Evolutionary conservation across 1,140 invertebrate genomes (phyloP).

Genomic region (Delia radicum): DNA sequence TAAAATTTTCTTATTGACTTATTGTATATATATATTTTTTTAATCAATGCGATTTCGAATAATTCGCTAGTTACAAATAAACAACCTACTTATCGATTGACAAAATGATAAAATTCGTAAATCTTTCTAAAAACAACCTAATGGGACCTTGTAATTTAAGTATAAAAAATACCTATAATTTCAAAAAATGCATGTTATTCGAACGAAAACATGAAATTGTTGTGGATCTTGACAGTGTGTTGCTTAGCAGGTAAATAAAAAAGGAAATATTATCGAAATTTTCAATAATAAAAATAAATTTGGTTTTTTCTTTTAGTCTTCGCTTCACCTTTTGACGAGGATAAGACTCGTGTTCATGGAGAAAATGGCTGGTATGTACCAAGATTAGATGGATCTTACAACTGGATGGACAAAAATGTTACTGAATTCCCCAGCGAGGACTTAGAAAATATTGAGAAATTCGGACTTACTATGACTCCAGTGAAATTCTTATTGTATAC

Average conservation of each 20-base stretch:
- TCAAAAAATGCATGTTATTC: background rate
- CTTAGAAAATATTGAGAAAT: background rate
- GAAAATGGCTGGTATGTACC: slow-evolving; percentile 40
- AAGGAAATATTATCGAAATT: background rate
- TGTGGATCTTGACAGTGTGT: background rate
- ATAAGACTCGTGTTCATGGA: slow-evolving; percentile 23
- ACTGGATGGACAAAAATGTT: slow-evolving; percentile 31
- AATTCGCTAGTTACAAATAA: background rate
- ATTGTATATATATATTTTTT: no score
- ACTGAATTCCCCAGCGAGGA: slow-evolving; percentile 11
- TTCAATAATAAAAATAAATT: no score
- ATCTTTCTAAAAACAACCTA: background rate
- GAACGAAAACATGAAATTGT: background rate
- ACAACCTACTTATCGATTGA: background rate
- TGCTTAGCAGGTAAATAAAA: background rate
- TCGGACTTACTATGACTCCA: background rate
- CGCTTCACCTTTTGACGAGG: background rate
- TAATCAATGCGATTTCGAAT: background rate
- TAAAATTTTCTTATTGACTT: no score
- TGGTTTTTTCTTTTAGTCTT: background rate
- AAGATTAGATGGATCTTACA: slow-evolving; percentile 22
- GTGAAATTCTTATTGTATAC: slow-evolving; percentile 37
- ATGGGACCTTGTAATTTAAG: background rate
- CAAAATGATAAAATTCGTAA: background rate
- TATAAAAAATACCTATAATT: background rate